phyloP scores from a whole-genome alignment of 1,140 invertebrate genomes.

The Acyrthosiphon pisum region DNA sequence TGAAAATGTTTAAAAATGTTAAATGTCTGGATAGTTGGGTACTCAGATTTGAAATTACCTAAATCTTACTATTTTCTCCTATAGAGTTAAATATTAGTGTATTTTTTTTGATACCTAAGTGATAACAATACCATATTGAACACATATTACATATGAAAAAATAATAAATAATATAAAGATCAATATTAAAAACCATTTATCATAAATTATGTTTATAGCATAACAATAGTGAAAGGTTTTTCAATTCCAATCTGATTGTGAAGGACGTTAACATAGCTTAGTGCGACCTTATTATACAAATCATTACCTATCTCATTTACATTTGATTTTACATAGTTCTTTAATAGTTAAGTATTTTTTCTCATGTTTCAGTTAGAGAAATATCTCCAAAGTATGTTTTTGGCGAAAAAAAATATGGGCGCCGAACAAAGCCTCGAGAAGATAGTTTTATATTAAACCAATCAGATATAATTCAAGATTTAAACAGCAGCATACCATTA shows the following conservation, averaged over 20 bases:
- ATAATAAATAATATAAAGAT: conserved; percentile 22
- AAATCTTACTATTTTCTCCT: background rate
- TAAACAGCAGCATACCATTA: conserved; percentile 18
- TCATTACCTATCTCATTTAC: background rate
- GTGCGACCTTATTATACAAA: background rate
- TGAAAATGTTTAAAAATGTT: background rate
- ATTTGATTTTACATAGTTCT: background rate
- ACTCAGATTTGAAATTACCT: background rate
- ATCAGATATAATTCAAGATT: conserved; percentile 56
- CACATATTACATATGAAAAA: background rate
- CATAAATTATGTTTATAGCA: background rate
- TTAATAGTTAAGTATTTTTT: conserved; percentile 26
- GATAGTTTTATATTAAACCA: conserved; percentile 59
- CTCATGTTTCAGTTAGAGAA: conserved; percentile 66
- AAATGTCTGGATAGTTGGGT: background rate
- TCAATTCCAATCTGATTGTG: conserved; percentile 13
- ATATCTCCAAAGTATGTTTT: conserved; percentile 76
- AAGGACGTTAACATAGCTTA: background rate
- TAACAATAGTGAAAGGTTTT: conserved; percentile 22
- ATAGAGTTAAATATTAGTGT: background rate
- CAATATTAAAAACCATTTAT: conserved; percentile 23
- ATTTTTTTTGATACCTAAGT: background rate
- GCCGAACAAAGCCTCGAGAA: conserved; percentile 69
- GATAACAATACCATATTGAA: background rate
- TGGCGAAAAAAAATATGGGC: conserved; percentile 79